Base-by-base conservation (phyloP, 2,113 vertebrate genomes). In the Fulica atra region DNA sequence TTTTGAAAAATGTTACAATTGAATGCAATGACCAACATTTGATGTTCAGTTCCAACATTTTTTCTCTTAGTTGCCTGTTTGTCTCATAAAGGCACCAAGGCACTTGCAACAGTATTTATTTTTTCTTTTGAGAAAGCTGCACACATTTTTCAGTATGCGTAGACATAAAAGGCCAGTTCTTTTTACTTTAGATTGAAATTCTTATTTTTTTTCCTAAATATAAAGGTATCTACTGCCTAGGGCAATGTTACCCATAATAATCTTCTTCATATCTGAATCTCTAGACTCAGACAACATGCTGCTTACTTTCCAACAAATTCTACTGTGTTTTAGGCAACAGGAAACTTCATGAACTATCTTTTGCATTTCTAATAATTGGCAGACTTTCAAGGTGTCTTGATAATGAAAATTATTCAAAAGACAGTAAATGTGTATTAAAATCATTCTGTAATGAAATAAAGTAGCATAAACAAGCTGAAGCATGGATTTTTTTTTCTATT, bases 31-130 rank as follows among this genome's bases (percentile, higher is more conserved):
- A 50, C 38, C 63, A 90, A 73, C 19, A 89, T 72, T 96, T 97
- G 89, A 97, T 29, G 35, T 90, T 97, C 94, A 94, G 69, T 85
- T 23, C 31, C 94, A 68, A 68, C 13, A 71, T 54, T 87, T 96
- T 96, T 93, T 89, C 68, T 91, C 35, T 66, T 92, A 97, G 89
- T 90, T 95, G 81, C 38, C 42, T 92, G 18, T 97, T 97, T 94
- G 16, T 81, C 17, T 96, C 61, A 74, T 60, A 94, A 84, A 71
- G 60, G 76, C 57, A 92, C 8, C 13, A 63, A 84, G 25, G 14
- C 21, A 66, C 40, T 76, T 95, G 56, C 44, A 95, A 80, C 46
- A 81, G 65, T 69, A 80, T 46, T 8, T 24, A 93, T 94, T 93
- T 92, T 70, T 81, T 51, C 42, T 68, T 81, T 92, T 92, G 57